Base-by-base conservation (phyloP, 1,140 invertebrate genomes). In the Lethocerus indicus region DNA sequence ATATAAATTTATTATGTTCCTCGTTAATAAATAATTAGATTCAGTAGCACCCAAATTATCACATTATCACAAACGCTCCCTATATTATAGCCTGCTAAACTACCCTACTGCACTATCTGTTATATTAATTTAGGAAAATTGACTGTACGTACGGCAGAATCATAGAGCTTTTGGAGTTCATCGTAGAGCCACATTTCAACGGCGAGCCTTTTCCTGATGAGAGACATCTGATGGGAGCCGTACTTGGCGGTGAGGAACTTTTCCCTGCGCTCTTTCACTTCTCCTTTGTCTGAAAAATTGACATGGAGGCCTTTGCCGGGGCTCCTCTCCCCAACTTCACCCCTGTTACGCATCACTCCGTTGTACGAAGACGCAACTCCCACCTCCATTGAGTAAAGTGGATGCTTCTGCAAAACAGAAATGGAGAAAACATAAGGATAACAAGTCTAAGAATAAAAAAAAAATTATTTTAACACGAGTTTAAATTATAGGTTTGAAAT, bases 181-280 rank as follows among this genome's bases (percentile, higher is more conserved):
- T 95, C 90, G 65, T 91, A 94, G 36, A 96, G 76, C 91, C 91
- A 95, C 85, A 95, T 93, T 68, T 96, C 92, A 9, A 95, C 91
- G 12, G 84, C 82, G 49, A 95, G 71, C 61, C 91, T 71, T 68
- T 95, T 95, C 56, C 90, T 76, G 59, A 96, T 96, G 53, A 95
- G 76, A 59, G 81, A 87, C 91, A 95, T 96, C 71, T 95, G 91
- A 70, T 95, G 91, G 54, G 84, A 84, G 48, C 90, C 90, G 62
- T 95, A 96, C 65, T 95, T 95, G 53, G 91, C 90, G 27, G 91
- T 95, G 52, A 95, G 76, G 67, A 94, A 95, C 67, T 93, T 92
- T 66, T 93, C 87, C 28, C 86, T 69, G 18, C 83, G 75, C 63
- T 89, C 84, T 63, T 87, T 87, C 20, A 89, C 79, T 68, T 84